Conservation (phyloP, 2,113 vertebrate genomes). For the Datnioides undecimradiatus region DNA sequence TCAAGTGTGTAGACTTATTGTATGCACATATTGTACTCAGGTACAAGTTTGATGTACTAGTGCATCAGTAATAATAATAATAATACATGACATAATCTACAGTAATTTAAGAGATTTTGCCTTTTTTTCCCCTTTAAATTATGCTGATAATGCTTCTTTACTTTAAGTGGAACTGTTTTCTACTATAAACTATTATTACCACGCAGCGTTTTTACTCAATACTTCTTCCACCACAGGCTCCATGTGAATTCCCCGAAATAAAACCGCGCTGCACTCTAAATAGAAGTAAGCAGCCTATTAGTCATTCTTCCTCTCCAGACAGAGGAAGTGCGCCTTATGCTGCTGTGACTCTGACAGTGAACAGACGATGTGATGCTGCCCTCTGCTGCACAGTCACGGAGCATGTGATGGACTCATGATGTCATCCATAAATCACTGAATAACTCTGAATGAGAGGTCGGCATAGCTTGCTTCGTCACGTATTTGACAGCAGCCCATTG, state of each 20-base stretch:
- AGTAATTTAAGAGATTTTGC: background rate
- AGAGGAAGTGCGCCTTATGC: background rate
- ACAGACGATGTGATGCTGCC: slow-evolving; percentile 46
- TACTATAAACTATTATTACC: no score
- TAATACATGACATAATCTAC: background rate
- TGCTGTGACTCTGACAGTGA: background rate
- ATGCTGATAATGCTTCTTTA: background rate
- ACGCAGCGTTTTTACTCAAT: no score
- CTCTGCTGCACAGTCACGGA: slow-evolving; percentile 35
- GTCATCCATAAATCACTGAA: background rate
- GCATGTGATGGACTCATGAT: background rate
- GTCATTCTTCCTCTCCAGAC: background rate
- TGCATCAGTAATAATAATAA: background rate
- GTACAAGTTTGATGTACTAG: background rate
- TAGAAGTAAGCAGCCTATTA: background rate
- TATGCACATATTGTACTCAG: background rate
- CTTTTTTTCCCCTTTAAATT: background rate
- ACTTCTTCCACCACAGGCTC: no score
- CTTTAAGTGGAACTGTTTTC: no score
- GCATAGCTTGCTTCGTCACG: background rate
- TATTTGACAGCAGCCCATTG: fast-evolving
- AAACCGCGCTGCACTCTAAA: background rate
- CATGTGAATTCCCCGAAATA: background rate
- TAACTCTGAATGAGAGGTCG: background rate
- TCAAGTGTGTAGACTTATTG: no score